Percentiles rank a stretch among this genome's conserved stretches.
These are phyloP conservation scores for Hydroisotoma schaefferi DNA, from an alignment of 2,888 invertebrate genomes.

Conservation along the genomic window DNA sequence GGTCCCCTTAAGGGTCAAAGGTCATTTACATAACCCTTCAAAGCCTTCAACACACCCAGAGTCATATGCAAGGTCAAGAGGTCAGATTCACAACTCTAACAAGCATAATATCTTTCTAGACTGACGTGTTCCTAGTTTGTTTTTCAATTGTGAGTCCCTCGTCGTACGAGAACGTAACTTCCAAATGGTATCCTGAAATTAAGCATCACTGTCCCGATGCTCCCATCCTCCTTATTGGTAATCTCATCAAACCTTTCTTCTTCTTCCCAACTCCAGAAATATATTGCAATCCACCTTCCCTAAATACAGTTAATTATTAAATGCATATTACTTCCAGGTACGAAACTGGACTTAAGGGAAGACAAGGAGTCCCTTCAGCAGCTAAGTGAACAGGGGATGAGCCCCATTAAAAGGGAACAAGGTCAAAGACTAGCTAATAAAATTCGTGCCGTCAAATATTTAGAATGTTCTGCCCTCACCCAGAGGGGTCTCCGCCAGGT, in stretches of 20 bases:
- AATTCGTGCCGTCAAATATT: conserved; percentile 96
- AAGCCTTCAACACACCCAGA: too few species aligned
- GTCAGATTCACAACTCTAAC: too few species aligned
- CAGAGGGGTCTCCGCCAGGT: conserved; percentile 94
- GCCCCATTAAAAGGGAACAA: conserved; percentile 95
- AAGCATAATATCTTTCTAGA: conserved; percentile 60
- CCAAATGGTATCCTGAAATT: conserved; percentile 99
- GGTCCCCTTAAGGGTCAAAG: too few species aligned
- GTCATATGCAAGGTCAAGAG: too few species aligned
- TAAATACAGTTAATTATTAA: neutral
- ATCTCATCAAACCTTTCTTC: too few species aligned
- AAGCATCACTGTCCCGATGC: conserved; percentile 99
- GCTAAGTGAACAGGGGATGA: conserved; percentile 87
- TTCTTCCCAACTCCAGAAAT: conserved; percentile 1
- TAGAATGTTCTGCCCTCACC: conserved; percentile 99
- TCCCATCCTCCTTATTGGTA: conserved; percentile 96
- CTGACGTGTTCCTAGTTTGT: conserved; percentile 98
- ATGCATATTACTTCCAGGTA: conserved; percentile 62
- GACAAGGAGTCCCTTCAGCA: conserved; percentile 91
- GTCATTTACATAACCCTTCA: too few species aligned
- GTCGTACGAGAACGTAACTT: conserved; percentile 98
- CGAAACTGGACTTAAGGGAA: conserved; percentile 97
- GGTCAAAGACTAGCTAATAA: conserved; percentile 98
- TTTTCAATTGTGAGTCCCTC: conserved; percentile 99
- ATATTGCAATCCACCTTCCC: neutral